These are phyloP conservation scores for Pseudocheirus occidentalis DNA, from an alignment of 2,797 vertebrate species.

Conservation along the genomic window DNA sequence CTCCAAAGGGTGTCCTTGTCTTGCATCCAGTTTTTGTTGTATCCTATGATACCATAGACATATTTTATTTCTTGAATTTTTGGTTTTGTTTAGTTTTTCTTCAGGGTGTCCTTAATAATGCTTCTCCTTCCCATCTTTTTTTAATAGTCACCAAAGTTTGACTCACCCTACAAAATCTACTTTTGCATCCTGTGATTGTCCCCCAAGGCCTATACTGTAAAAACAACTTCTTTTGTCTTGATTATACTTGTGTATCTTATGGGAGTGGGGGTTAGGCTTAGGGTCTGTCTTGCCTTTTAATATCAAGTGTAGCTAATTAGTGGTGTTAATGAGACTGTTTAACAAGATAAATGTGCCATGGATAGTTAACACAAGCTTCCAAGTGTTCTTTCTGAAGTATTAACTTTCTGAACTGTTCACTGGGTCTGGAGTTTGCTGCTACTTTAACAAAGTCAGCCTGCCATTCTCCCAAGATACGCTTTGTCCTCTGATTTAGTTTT, in stretches of 20 bases:
- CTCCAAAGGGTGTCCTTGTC: background rate
- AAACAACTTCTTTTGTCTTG: background rate
- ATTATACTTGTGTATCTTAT: background rate
- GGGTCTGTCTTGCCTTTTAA: background rate
- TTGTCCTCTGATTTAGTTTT: slow-evolving; percentile 3
- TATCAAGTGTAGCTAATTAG: background rate
- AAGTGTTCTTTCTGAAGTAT: background rate
- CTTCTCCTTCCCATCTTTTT: background rate
- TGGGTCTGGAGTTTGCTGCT: background rate
- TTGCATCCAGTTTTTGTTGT: background rate
- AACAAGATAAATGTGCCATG: slow-evolving; percentile 20
- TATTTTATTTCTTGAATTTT: background rate
- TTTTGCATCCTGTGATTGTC: background rate
- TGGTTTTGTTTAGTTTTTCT: background rate
- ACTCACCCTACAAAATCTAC: background rate
- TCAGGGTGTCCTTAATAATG: background rate
- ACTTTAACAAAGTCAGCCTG: background rate
- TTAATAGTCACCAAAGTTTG: background rate
- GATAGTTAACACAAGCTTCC: background rate
- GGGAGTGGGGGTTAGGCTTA: background rate
- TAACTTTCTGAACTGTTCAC: background rate
- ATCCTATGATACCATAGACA: background rate
- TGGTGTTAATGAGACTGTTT: background rate
- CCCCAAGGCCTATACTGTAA: background rate
- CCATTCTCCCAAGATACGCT: background rate